phyloP scores from a whole-genome alignment of 2,797 vertebrate genomes.

The Distichodus sexfasciatus region DNA sequence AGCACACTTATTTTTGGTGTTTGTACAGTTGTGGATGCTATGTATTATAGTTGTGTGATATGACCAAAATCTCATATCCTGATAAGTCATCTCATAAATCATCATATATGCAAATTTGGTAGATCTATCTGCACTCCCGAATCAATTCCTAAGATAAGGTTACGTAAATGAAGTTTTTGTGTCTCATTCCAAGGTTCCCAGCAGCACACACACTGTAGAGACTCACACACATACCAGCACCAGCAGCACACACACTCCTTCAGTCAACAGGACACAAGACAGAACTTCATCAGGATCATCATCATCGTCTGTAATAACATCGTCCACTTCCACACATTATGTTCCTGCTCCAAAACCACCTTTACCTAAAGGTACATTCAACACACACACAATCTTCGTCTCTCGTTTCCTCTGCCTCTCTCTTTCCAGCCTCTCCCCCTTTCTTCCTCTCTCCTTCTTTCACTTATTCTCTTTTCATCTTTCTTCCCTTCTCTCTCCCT shows the following conservation, averaged over 20 bases:
- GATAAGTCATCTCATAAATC: too few relatives aligned
- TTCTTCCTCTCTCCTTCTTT: too few relatives aligned
- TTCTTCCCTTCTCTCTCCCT: too few relatives aligned
- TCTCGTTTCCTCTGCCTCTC: too few relatives aligned
- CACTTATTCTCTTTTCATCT: too few relatives aligned
- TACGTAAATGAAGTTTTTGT: neutral
- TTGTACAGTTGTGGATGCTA: neutral
- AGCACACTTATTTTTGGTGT: neutral
- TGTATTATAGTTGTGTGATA: too few relatives aligned
- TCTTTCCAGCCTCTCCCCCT: too few relatives aligned
- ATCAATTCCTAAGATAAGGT: too few relatives aligned
- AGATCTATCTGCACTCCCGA: too few relatives aligned
- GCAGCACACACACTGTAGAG: neutral
- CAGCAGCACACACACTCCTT: conserved; percentile 17
- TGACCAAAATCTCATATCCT: too few relatives aligned
- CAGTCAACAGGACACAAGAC: neutral
- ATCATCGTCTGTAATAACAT: conserved; percentile 49
- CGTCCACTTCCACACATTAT: conserved; percentile 52
- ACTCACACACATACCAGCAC: neutral
- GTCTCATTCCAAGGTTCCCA: neutral
- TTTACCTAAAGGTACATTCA: conserved; percentile 70
- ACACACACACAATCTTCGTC: neutral
- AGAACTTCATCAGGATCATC: conserved; percentile 44
- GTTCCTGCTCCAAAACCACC: conserved; percentile 55
- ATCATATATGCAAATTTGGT: too few relatives aligned